Percentiles rank a stretch among this genome's conserved stretches.
Conservation (phyloP, 2,888 invertebrate species). For the Agrochola litura region DNA sequence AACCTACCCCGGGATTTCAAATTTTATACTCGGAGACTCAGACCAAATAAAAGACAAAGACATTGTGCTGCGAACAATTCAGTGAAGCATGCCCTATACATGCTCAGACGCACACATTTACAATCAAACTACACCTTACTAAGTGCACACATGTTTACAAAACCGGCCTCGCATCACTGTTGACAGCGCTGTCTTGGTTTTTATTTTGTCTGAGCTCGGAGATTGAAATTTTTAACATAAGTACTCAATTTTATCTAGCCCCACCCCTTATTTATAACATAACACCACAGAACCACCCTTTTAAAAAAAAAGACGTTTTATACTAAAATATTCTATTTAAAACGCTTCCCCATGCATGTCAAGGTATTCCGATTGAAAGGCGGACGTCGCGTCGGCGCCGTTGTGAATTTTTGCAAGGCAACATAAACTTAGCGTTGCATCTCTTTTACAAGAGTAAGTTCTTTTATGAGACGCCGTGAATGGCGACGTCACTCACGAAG, state of each 20-base stretch:
- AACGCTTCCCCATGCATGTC: slow-evolving; percentile 63
- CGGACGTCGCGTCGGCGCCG: slow-evolving; percentile 64
- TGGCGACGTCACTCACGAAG: slow-evolving; percentile 73
- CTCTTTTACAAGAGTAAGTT: slow-evolving; percentile 75
- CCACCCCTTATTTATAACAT: not conserved
- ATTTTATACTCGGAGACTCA: too few relatives aligned
- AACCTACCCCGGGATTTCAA: too few relatives aligned
- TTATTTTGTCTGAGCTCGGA: too few relatives aligned
- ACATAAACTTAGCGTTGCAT: slow-evolving; percentile 72
- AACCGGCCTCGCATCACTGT: too few relatives aligned
- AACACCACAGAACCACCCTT: not conserved
- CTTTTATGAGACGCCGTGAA: slow-evolving; percentile 78
- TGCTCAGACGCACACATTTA: too few relatives aligned
- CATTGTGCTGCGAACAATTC: too few relatives aligned
- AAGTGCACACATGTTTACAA: too few relatives aligned
- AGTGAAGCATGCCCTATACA: too few relatives aligned
- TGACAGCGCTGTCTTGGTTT: too few relatives aligned
- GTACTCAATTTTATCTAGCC: too few relatives aligned
- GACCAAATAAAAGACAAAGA: too few relatives aligned
- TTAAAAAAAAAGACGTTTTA: slow-evolving; percentile 38
- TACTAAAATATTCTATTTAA: slow-evolving; percentile 69
- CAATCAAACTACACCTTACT: too few relatives aligned
- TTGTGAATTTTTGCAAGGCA: slow-evolving; percentile 74
- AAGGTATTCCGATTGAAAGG: slow-evolving; percentile 74
- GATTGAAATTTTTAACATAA: not conserved